Percentiles rank a stretch among this genome's conserved stretches.
Conservation (phyloP, 2,113 vertebrate species). For the Stictonetta naevosa region DNA sequence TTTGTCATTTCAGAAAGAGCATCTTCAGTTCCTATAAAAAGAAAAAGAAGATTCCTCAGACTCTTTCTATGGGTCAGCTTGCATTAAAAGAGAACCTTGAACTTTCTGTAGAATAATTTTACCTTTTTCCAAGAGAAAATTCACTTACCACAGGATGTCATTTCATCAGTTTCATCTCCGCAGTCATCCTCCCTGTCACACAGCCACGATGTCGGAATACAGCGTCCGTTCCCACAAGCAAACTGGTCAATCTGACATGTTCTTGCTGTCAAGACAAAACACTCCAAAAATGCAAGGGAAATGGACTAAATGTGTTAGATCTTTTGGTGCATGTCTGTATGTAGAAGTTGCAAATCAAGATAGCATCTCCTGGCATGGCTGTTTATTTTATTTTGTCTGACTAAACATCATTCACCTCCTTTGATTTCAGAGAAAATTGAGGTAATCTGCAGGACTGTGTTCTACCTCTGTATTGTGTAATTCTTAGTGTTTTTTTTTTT, state of each 20-base stretch:
- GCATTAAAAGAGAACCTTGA: background rate
- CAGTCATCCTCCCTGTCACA: slow-evolving; percentile 96
- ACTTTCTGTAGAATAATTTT: background rate
- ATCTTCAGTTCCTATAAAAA: background rate
- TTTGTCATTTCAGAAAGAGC: background rate
- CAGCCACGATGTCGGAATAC: slow-evolving; percentile 88
- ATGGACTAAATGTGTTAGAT: background rate
- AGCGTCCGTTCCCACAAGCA: slow-evolving; percentile 92
- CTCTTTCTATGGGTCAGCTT: background rate
- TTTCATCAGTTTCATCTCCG: slow-evolving; percentile 91
- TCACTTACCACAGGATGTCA: slow-evolving; percentile 89
- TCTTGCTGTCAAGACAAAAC: slow-evolving; percentile 80
- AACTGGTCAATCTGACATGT: slow-evolving; percentile 91
- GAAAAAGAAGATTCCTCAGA: background rate
- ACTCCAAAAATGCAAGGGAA: slow-evolving; percentile 40
- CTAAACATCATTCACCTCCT: background rate
- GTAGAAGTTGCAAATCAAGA: background rate
- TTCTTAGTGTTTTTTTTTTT: background rate
- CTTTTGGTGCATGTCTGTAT: background rate
- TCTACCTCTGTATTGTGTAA: background rate
- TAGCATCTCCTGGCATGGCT: background rate
- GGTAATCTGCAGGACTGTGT: background rate
- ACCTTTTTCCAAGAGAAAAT: background rate
- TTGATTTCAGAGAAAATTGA: background rate
- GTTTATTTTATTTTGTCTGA: background rate